Evolutionary conservation across 2,797 vertebrate genomes (phyloP), one percentile per base, ranked within the genome.

Genomic region (Sandelia bainsii): DNA sequence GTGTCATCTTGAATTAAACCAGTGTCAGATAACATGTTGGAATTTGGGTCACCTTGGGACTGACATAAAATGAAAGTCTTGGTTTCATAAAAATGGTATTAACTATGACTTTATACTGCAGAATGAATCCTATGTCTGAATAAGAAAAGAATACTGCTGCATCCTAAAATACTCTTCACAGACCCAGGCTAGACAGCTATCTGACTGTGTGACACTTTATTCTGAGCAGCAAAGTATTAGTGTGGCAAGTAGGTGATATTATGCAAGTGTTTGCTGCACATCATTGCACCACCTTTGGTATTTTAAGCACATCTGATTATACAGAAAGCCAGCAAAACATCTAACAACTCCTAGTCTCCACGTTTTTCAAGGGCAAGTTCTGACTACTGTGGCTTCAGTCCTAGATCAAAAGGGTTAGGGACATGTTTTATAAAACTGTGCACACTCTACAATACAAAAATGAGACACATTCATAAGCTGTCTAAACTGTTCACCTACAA

Each of bases 221-320:
- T 50, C 32, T 16, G 16, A 64, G 52, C 50, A 52, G 42, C 73
- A 64, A 56, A 81, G 58, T 42, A 52, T 76, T 48, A 37, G 11
- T 39, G 60, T 80, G 63, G 77, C 67, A 77, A 68, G 57, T 56
- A 58, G 57, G 29, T 50, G 54, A 80, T 62, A 57, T 83, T 74
- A 65, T 73, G 57, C 34, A 67, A 73, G 75, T 51, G 73, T 80
- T 72, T 78, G 50, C 60, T 13, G 37, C 63, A 48, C 64, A 79
- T 84, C 32, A 27, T 32, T 27, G 61, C 16, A 14, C 49, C 42
- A 70, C 48, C 44, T 74, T 78, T 65, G 20, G 59, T 79, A 67
- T 75, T 75, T 82, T 68, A 68, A 82, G 70, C 67, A 53, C 56
- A 82, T 84, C 57, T 81, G 72, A 83, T 83, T 80, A 75, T 54